Conservation (phyloP, 1,140 invertebrate genomes). For the Augochlora pura region DNA sequence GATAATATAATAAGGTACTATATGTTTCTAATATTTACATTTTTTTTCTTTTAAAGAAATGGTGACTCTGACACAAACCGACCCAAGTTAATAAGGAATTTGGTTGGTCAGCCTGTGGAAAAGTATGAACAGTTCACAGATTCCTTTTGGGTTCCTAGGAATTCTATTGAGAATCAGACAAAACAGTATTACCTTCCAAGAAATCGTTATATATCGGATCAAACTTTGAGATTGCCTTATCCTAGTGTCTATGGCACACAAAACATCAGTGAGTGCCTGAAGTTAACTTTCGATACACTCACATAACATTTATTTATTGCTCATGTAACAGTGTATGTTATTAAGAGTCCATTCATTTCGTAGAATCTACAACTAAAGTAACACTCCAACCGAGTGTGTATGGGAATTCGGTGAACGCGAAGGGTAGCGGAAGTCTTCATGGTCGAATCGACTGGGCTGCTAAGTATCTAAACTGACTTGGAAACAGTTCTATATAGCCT, state of each 20-base stretch:
- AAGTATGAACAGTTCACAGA: constrained; percentile 68
- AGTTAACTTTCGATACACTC: too few species aligned
- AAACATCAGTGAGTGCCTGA: constrained; percentile 62
- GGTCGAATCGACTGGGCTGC: constrained; percentile 84
- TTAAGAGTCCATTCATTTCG: constrained; percentile 28
- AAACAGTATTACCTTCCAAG: constrained; percentile 84
- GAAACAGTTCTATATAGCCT: constrained; percentile 5
- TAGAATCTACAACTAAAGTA: constrained; percentile 71
- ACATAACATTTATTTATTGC: neutral
- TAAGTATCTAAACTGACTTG: constrained; percentile 80
- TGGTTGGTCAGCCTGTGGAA: constrained; percentile 58
- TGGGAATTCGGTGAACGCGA: constrained; percentile 73
- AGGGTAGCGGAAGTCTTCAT: constrained; percentile 77
- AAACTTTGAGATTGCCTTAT: constrained; percentile 76
- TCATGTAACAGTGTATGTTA: neutral
- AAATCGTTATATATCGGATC: constrained; percentile 83
- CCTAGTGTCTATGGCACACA: constrained; percentile 73
- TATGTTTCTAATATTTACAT: constrained; percentile 34
- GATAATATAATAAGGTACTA: neutral
- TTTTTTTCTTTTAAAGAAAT: constrained; percentile 65
- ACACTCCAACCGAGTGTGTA: constrained; percentile 71
- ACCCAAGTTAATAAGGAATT: constrained; percentile 62
- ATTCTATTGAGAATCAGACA: constrained; percentile 75
- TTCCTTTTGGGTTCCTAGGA: constrained; percentile 69
- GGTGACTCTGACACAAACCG: constrained; percentile 65